These are phyloP conservation scores for Rhea pennata DNA, from an alignment of 2,113 vertebrate species.

Conservation along the genomic window DNA sequence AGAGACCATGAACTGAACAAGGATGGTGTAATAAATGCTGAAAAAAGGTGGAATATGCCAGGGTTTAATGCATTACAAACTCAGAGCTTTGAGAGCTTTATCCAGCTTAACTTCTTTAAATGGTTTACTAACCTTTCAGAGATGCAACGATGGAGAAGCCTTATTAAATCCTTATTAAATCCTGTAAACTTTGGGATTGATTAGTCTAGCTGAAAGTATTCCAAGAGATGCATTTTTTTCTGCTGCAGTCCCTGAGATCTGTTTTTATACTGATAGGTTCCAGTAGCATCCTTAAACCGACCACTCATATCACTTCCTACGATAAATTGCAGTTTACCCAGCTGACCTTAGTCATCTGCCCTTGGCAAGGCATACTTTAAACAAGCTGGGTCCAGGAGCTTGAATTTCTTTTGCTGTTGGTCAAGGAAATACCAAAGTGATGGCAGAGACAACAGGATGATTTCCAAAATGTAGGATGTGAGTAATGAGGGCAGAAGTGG, in stretches of 20 bases:
- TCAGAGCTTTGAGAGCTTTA: conserved; percentile 5
- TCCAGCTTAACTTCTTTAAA: conserved; percentile 44
- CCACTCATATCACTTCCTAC: background rate
- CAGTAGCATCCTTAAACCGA: background rate
- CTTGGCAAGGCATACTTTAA: background rate
- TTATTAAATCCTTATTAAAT: conserved; percentile 40
- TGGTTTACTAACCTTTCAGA: conserved; percentile 29
- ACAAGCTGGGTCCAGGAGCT: background rate
- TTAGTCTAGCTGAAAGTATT: conserved; percentile 30
- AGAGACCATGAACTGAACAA: background rate
- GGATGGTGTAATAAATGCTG: background rate
- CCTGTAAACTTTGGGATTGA: conserved; percentile 7
- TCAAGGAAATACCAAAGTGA: background rate
- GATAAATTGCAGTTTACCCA: background rate
- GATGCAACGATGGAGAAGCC: background rate
- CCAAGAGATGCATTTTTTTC: background rate
- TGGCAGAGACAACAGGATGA: background rate
- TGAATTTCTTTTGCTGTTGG: background rate
- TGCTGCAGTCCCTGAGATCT: background rate
- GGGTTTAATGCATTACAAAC: background rate
- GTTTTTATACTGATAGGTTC: background rate
- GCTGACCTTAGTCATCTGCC: background rate
- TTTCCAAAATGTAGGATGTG: background rate
- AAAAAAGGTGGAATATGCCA: background rate
- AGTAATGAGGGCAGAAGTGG: background rate